Evolutionary conservation across 2,113 vertebrate species (phyloP).

Genomic region (Sander vitreus): DNA sequence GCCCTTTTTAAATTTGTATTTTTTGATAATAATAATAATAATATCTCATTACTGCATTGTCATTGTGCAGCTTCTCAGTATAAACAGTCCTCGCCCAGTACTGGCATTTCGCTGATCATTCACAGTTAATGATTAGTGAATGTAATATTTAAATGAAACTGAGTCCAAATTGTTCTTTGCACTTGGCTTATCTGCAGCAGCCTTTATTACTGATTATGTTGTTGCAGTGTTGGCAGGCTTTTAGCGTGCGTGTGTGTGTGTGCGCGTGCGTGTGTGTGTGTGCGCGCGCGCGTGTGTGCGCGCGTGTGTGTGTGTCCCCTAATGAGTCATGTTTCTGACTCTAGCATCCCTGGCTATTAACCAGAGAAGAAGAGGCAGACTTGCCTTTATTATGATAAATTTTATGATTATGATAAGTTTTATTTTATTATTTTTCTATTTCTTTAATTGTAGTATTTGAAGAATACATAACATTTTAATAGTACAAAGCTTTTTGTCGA

Average conservation of each 20-base stretch:
- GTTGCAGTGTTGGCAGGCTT: slow-evolving; percentile 6
- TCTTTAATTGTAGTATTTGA: not conserved
- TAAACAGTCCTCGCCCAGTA: slow-evolving; percentile 5
- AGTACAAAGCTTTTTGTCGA: not conserved
- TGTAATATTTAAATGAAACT: not conserved
- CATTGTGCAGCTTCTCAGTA: slow-evolving; percentile 26
- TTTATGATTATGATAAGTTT: too few relatives aligned
- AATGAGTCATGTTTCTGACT: slow-evolving; percentile 34
- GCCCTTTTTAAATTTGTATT: not conserved
- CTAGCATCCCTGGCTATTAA: slow-evolving; percentile 2
- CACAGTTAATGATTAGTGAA: slow-evolving; percentile 56
- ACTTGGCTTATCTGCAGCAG: slow-evolving; percentile 34
- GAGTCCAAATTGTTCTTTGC: slow-evolving; percentile 43
- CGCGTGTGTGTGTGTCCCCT: not conserved
- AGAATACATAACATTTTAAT: not conserved
- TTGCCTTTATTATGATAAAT: not conserved
- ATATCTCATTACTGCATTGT: not conserved
- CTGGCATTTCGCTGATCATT: slow-evolving; percentile 22
- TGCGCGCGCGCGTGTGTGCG: not conserved
- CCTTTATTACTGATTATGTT: not conserved
- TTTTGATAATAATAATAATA: not conserved
- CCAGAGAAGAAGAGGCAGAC: slow-evolving; percentile 15
- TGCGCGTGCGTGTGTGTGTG: not conserved
- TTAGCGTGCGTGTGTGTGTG: not conserved
- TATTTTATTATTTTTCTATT: too few relatives aligned